Evolutionary conservation across 2,888 invertebrate genomes (phyloP), one percentile per base, ranked within the genome.

Genomic region (Monoplex corrugatus): DNA sequence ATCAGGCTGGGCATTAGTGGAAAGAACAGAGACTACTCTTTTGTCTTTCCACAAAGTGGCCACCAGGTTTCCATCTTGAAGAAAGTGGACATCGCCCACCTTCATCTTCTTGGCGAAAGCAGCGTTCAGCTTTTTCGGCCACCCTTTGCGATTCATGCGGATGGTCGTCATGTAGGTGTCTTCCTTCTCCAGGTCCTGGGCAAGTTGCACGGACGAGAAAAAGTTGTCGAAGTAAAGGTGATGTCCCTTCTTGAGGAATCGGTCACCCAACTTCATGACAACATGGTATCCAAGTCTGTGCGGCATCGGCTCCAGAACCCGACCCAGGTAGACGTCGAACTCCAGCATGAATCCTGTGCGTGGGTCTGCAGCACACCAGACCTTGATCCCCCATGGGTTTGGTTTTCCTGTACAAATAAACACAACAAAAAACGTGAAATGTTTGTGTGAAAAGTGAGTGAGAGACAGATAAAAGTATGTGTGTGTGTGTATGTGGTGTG

Each of bases 11-110:
- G 87, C 44, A 50, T 87, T 87, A 57, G 87, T 87, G 80, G 45
- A 45, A 19, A 87, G 57, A n/a, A 87, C n/a, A n/a, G 78, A 2
- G 1, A 87, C 68, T 68, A 19, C n/a, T 13, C 83, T 28, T 43
- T 88, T 88, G 43, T 88, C 88, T 32, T 83, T 88, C 88, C 88
- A 88, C 8, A 40, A 28, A 10, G 43, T 57, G 3, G 82, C 82
- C 10, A 88, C 68, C n/a, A 88, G 28, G 68, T 88, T 88, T 5
- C 83, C 88, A 32, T 43, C 3, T 35, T 88, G 82, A 23, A 38
- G 82, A n/a, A 38, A 82, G 2, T 63, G n/a, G 23, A 87, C 50
- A 28, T 87, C 87, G 2, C 78, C 87, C 68, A 40, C 23, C 45
- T 87, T 43, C 87, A 87, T 87, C 23, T 38, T 44, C 80, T 78